Evolutionary conservation across 2,113 vertebrate genomes (phyloP).

Genomic region (Alethe castanea): DNA sequence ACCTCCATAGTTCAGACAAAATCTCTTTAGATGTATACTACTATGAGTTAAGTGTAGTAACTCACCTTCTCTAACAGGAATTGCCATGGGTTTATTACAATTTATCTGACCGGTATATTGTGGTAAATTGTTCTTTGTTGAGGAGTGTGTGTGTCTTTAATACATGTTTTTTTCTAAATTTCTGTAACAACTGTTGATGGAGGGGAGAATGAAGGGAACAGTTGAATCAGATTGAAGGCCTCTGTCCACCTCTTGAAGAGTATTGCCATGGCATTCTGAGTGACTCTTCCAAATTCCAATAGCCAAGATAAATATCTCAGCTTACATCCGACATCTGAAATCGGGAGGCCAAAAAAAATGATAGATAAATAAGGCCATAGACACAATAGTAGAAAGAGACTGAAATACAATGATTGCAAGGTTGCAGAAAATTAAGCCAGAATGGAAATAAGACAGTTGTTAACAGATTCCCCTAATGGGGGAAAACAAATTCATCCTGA

Average conservation of each 20-base stretch:
- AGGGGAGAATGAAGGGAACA: not conserved
- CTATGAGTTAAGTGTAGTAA: not conserved
- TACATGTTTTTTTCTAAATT: not conserved
- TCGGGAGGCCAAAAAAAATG: slow-evolving; percentile 36
- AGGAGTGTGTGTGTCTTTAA: not conserved
- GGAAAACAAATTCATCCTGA: not conserved
- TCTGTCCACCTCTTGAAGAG: not conserved
- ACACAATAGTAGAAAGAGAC: slow-evolving; percentile 37
- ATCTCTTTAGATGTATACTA: not conserved
- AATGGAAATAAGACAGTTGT: not conserved
- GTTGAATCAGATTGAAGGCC: not conserved
- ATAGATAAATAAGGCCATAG: slow-evolving; percentile 51
- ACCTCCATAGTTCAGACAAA: not conserved
- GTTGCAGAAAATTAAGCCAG: not conserved
- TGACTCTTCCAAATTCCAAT: slow-evolving; percentile 39
- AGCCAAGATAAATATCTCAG: slow-evolving; percentile 56
- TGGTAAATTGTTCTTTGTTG: not conserved
- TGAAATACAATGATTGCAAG: not conserved
- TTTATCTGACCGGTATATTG: not conserved
- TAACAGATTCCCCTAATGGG: not conserved
- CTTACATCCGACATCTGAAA: slow-evolving; percentile 55
- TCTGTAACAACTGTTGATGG: not conserved
- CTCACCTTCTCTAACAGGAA: not conserved
- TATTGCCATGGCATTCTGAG: not conserved
- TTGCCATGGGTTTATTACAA: not conserved